Evolutionary conservation across 2,113 vertebrate species (phyloP).

Genomic region (Pteropus alecto): DNA sequence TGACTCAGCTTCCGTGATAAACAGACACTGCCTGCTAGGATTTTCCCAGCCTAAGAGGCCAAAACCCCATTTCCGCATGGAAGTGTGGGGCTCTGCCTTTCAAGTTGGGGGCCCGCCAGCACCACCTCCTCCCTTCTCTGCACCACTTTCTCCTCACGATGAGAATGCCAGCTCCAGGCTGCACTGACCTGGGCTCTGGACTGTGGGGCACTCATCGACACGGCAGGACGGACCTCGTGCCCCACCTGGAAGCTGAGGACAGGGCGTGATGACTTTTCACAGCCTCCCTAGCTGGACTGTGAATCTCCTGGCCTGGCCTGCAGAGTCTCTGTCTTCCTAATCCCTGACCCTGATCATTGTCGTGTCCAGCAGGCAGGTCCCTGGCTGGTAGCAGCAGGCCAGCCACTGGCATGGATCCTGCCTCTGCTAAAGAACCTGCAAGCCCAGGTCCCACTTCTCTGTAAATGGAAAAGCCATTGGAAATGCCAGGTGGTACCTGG

Average conservation of each 20-base stretch:
- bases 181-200: background rate
- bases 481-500: background rate
- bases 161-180: background rate
- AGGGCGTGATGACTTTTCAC: background rate
- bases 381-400: too few relatives aligned
- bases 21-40: constrained; percentile 45
- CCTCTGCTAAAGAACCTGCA: background rate
- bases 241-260: background rate
- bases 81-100: background rate
- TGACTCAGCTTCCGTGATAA: constrained; percentile 74
- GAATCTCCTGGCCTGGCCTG: background rate
- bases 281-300: background rate
- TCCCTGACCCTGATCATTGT: background rate
- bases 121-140: background rate
- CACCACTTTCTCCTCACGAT: accelerated
- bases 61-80: background rate
- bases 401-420: background rate
- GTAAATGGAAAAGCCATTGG: background rate
- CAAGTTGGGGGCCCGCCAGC: background rate
- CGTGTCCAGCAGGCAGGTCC: background rate
- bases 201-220: accelerated
- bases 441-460: background rate
- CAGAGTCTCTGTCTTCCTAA: background rate
- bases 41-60: constrained; percentile 62
- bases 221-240: background rate